Base-by-base conservation (phyloP, 2,888 invertebrate species). In the Gerosis bhagava region DNA sequence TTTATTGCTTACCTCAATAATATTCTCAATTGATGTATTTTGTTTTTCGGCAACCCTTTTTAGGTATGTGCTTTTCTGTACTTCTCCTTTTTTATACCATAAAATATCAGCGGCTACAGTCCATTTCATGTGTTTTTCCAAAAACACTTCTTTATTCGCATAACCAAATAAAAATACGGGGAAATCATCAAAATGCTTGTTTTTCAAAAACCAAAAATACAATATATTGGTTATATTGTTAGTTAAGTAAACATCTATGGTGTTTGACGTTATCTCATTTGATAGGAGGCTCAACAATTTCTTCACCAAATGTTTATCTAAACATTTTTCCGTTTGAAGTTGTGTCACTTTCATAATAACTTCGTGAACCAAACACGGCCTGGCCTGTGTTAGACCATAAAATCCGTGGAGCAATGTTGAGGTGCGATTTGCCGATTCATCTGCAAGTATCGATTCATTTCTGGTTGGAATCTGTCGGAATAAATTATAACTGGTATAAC, bases 401-500 rank as follows among this genome's bases (percentile, higher is more conserved):
- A 91, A 84, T 19, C 87, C 83, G 36, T 93, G 90, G 11, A 94
- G 72, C 5, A 91, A 87, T 26, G 91, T 91, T 0, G 89, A 75
- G 1, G 91, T 90, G 62, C 92, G 80, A 51, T 91, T 92, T 0
- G 79, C 73, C 1, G 78, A 77, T 72, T 94, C 93, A 60, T 93
- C 93, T 51, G 81, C 78, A 36, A 83, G 59, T 59, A 90, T 77
- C 24, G 81, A 71, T 43, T 82, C 76, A 25, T 71, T 74, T 35
- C 73, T 60, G 21, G 75, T 67, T 16, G 81, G 64, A 17, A 84
- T 77, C 79, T 89, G 62, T 67, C n/a, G n/a, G n/a, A n/a, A 79
- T 70, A 71, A 73, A 47, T 1, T 28, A 19, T 19, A 19, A 6
- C 4, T 19, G 19, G 19, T 19, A 19, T 19, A 6, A 5, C 6